phyloP scores from a whole-genome alignment of 1,140 invertebrate species.

The Stenopsyche tienmushanensis region DNA sequence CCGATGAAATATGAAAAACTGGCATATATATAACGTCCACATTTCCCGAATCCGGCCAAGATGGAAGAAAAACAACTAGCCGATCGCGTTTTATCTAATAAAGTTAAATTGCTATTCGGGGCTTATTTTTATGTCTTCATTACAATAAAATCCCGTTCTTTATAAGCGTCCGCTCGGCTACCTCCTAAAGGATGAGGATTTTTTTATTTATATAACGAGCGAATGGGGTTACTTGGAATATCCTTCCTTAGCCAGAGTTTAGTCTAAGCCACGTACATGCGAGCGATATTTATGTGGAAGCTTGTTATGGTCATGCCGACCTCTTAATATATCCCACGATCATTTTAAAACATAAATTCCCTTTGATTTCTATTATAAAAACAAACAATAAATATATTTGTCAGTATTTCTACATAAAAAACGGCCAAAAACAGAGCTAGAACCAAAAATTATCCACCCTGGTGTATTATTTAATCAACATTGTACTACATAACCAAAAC shows the following conservation, averaged over 20 bases:
- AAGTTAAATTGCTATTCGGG: background rate
- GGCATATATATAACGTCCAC: too few species aligned
- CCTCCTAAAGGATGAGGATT: background rate
- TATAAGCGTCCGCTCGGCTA: constrained; percentile 13
- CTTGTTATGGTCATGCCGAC: constrained; percentile 9
- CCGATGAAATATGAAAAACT: too few species aligned
- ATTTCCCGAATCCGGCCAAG: too few species aligned
- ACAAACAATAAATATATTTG: too few species aligned
- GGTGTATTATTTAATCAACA: too few species aligned
- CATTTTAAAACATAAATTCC: too few species aligned
- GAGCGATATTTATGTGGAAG: constrained; percentile 7
- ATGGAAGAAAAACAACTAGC: too few species aligned
- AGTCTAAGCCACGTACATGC: background rate
- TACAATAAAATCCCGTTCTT: constrained; percentile 16
- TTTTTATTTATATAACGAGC: constrained; percentile 24
- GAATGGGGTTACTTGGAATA: constrained; percentile 17
- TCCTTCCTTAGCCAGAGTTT: constrained; percentile 1
- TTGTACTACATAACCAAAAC: too few species aligned
- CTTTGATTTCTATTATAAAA: too few species aligned
- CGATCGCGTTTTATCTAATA: background rate
- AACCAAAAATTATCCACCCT: too few species aligned
- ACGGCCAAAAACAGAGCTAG: too few species aligned
- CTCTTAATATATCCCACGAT: background rate
- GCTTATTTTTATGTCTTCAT: constrained; percentile 18
- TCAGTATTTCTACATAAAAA: too few species aligned